A percentile compares a stretch with the other conserved stretches of the same genome.
Evolutionary conservation across 2,113 vertebrate genomes (phyloP).

Genomic region (Aptenodytes forsteri): DNA sequence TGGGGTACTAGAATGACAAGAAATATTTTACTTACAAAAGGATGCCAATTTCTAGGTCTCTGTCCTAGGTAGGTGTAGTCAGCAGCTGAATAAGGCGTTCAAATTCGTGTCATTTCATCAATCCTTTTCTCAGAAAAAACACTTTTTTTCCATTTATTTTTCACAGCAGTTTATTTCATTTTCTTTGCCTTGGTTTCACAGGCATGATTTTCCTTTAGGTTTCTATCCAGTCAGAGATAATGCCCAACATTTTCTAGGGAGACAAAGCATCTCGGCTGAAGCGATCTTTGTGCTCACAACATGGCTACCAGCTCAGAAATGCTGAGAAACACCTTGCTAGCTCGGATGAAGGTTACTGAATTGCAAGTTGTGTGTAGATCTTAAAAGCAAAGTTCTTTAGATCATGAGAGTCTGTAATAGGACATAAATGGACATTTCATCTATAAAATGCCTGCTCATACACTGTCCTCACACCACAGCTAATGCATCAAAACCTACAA

Average conservation of each 20-base stretch:
- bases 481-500: constrained; percentile 59
- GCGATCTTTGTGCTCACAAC: not conserved
- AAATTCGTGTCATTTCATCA: not conserved
- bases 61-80: not conserved
- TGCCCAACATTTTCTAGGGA: not conserved
- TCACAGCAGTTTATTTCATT: not conserved
- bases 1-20: not conserved
- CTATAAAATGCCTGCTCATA: constrained; percentile 34
- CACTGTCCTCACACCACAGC: constrained; percentile 7
- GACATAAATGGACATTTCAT: constrained; percentile 49
- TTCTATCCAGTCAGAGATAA: not conserved
- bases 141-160: not conserved
- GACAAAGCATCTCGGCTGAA: not conserved
- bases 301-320: not conserved
- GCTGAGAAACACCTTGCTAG: not conserved
- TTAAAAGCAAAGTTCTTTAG: constrained; percentile 56
- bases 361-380: not conserved
- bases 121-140: not conserved
- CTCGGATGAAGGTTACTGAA: not conserved
- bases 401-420: constrained; percentile 31
- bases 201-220: not conserved
- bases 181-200: not conserved
- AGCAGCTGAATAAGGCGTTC: not conserved
- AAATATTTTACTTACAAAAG: not conserved
- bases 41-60: not conserved